phyloP scores from a whole-genome alignment of 2,113 vertebrate genomes.

The Centropus bengalensis region DNA sequence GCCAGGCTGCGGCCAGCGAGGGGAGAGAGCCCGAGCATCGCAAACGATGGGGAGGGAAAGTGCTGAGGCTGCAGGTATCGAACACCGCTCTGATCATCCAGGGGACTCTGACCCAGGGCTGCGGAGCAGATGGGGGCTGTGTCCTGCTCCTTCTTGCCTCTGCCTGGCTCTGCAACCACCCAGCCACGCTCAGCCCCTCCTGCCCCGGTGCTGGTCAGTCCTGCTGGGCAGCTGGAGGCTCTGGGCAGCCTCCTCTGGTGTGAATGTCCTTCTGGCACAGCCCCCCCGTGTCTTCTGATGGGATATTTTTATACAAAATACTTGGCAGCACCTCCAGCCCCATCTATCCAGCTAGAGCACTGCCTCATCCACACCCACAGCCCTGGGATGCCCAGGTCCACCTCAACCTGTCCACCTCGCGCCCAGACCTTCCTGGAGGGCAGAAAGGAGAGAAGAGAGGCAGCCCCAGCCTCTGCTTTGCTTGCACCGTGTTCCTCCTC shows the following conservation, averaged over 20 bases:
- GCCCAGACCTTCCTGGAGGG: neutral
- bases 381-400: neutral
- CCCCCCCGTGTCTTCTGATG: neutral
- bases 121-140: neutral
- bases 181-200: rapidly evolving
- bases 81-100: rapidly evolving
- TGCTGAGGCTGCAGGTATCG: neutral
- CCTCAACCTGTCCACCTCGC: neutral
- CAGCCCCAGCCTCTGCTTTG: neutral
- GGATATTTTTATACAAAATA: neutral
- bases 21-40: no score
- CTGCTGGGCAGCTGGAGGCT: no score
- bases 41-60: neutral
- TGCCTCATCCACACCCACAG: neutral
- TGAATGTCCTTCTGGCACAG: neutral
- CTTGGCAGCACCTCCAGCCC: neutral
- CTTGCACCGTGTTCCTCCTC: neutral
- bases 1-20: neutral
- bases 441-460: neutral
- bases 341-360: neutral
- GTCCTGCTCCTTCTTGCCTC: neutral
- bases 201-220: neutral
- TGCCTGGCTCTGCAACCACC: no score
- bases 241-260: neutral
- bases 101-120: neutral